Base-by-base conservation (phyloP, 2,797 vertebrate species). In the Lepilemur ruficaudatus region DNA sequence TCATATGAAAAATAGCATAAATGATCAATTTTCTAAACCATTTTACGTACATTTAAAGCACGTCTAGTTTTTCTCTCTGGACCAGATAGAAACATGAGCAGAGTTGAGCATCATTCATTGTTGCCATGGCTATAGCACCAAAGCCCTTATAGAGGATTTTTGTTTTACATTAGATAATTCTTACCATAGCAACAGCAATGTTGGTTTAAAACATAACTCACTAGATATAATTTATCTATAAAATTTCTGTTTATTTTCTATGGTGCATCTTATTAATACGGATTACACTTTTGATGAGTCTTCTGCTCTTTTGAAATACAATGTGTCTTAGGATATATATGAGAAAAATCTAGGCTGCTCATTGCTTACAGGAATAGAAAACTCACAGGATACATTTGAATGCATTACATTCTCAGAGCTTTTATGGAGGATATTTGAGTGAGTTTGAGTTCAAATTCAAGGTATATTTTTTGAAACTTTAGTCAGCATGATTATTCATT, bases 101-200 rank as follows among this genome's bases (percentile, higher is more conserved):
- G 91, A 94, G 90, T 95, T 97, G 95, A 97, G 83, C 70, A 43
- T 73, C 93, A 55, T 70, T 78, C 43, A 87, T 94, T 80, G 95
- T 98, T 98, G 96, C 98, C 97, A 98, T 98, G 98, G 97, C 96
- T 98, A 96, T 98, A 94, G 78, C 97, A 97, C 73, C 95, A 90
- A 98, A 95, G 97, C 97, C 92, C 92, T 98, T 94, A 61, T 78
- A 96, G 89, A 82, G 46, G 61, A 97, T 97, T 98, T 98, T 98
- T 97, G 95, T 98, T 98, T 98, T 97, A 96, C 92, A 69, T 95
- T 96, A 90, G 93, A 91, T 98, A 95, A 78, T 94, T 93, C 83
- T 97, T 98, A 55, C 98, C 98, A 98, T 98, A 98, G 98, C 96
- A 99, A 98, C 98, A 97, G 81, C 94, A 97, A 52, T 93, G 92